Percentiles rank a stretch among this genome's conserved stretches.
Conservation (phyloP, 1,140 invertebrate genomes). For the Vanessa tameamea region DNA sequence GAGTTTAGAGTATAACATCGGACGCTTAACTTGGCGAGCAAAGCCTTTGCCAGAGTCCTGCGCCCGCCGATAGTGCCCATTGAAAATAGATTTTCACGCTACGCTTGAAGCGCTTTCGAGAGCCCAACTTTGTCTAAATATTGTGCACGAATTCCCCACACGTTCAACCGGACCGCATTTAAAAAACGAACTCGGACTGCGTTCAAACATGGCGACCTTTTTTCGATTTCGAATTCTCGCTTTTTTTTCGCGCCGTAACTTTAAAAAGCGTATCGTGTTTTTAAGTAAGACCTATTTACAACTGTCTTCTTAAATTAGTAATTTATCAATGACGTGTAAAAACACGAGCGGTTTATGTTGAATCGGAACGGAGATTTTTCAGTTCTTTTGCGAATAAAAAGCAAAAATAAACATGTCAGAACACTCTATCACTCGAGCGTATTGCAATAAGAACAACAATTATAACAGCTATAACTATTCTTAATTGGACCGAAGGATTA, state of each 20-base stretch:
- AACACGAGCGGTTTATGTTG: conserved; percentile 18
- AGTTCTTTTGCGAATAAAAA: conserved; percentile 19
- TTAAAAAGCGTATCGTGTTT: neutral
- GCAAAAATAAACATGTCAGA: conserved; percentile 37
- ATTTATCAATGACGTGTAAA: conserved; percentile 36
- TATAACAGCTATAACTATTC: conserved; percentile 56
- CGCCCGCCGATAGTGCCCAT: conserved; percentile 73
- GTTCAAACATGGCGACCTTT: conserved; percentile 30
- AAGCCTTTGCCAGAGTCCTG: conserved; percentile 68
- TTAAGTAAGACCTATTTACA: conserved; percentile 31
- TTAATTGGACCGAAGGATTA: conserved; percentile 70
- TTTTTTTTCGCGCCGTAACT: conserved; percentile 7
- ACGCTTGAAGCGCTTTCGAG: conserved; percentile 61
- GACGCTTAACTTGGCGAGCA: conserved; percentile 64
- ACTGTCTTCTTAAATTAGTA: conserved; percentile 45
- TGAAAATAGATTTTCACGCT: conserved; percentile 79
- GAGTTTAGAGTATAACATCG: conserved; percentile 52
- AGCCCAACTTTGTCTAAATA: conserved; percentile 68
- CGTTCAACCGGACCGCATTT: conserved; percentile 10
- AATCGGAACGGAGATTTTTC: conserved; percentile 34
- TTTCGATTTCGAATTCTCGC: conserved; percentile 13
- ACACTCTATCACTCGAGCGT: conserved; percentile 42
- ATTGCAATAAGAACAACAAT: conserved; percentile 61
- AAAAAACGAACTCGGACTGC: conserved; percentile 5
- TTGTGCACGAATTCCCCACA: conserved; percentile 42